Percentiles rank a stretch among this genome's conserved stretches.
Evolutionary conservation across 2,797 vertebrate genomes (phyloP).

Genomic region (Apogon talboti): DNA sequence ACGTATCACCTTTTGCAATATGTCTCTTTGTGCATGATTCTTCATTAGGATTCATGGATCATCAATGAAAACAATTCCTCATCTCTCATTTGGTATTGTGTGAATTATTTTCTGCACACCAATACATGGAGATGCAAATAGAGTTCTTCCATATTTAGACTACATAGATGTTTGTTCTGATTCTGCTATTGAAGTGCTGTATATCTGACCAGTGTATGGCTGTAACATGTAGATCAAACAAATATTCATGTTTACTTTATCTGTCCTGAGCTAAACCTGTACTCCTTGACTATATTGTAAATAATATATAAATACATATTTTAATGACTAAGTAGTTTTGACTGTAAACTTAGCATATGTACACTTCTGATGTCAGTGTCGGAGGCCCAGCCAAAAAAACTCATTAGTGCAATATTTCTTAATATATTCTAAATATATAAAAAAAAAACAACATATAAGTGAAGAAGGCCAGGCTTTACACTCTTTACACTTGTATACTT

Average conservation of each 20-base stretch:
- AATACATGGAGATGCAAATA: slow-evolving; percentile 56
- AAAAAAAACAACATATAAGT: slow-evolving; percentile 41
- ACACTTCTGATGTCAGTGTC: not conserved
- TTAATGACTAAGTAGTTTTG: slow-evolving; percentile 10
- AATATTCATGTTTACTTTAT: slow-evolving; percentile 10
- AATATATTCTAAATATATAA: slow-evolving; percentile 38
- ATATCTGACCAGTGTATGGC: slow-evolving; percentile 39
- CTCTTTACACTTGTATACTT: slow-evolving; percentile 71
- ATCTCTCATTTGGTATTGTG: slow-evolving; percentile 70
- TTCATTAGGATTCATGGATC: slow-evolving; percentile 79
- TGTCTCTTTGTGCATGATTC: slow-evolving; percentile 73
- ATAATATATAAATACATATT: not conserved
- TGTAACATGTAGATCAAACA: slow-evolving; percentile 29
- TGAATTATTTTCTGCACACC: slow-evolving; percentile 69
- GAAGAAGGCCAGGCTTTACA: slow-evolving; percentile 53
- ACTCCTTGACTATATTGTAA: not conserved
- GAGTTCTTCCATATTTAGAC: slow-evolving; percentile 50
- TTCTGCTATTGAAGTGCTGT: slow-evolving; percentile 29
- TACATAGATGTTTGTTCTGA: slow-evolving; percentile 51
- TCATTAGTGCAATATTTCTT: slow-evolving; percentile 27
- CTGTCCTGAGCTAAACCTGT: slow-evolving; percentile 25
- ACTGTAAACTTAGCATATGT: slow-evolving; percentile 4
- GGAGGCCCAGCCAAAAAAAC: slow-evolving; percentile 17
- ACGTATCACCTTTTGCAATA: slow-evolving; percentile 71
- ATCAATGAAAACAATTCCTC: slow-evolving; percentile 78